Base-by-base conservation (phyloP, 2,888 invertebrate genomes). In the Chloromyia formosa region DNA sequence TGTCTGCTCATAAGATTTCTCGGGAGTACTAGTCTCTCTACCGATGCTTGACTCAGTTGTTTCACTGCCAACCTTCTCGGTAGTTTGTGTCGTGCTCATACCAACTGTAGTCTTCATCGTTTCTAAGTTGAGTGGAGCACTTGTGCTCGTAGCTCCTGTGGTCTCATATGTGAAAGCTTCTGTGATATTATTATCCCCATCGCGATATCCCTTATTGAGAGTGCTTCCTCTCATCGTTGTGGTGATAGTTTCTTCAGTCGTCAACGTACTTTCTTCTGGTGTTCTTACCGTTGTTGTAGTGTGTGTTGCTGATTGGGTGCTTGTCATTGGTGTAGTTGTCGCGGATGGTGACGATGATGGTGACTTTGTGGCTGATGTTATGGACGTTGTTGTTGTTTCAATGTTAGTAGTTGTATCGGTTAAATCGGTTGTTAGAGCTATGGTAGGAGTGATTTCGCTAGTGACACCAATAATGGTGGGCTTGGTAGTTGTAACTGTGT, bases 391-490 rank as follows among this genome's bases (percentile, higher is more conserved):
- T 68, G 22, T 53, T 76, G 78, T 77, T 75, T 75, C 74, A 78
- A 76, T 77, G 78, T 79, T 79, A 79, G 79, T 80, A 77, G 77
- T 78, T 75, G 76, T 74, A 75, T 78, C 78, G 77, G 75, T 76
- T 75, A 77, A 64, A 73, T 35, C 27, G 27, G 75, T 72, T 64
- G 77, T 77, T 75, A 77, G 72, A 81, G 81, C 80, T 80, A 81
- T 82, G 80, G 81, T 82, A 75, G 78, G 78, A 77, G 76, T 77
- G 74, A 81, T 81, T 80, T 83, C 80, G 78, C 81, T 82, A 79
- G 82, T 84, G 82, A 83, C 82, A 82, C 83, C 84, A 82, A 83
- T 85, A 83, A 83, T 81, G 82, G 80, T 80, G 80, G 84, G 84
- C 84, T 83, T 84, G 75, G 81, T 82, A 76, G 80, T 79, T 79